Evolutionary conservation across 2,797 vertebrate species (phyloP).

Genomic region (Anomalospiza imberbis): DNA sequence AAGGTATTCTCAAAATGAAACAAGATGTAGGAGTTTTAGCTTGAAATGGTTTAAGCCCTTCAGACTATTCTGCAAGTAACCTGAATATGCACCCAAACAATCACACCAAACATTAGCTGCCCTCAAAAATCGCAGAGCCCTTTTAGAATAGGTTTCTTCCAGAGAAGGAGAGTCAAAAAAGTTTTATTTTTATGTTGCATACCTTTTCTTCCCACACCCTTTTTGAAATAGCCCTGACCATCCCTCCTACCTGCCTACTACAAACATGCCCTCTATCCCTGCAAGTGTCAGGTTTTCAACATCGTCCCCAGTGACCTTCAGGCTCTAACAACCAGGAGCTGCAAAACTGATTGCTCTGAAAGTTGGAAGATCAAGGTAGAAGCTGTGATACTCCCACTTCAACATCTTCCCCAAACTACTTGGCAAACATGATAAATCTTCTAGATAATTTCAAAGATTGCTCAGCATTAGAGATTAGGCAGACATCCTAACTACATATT

Average conservation of each 20-base stretch:
- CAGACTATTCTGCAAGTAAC: neutral
- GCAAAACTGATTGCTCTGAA: neutral
- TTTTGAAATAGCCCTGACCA: neutral
- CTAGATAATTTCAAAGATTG: neutral
- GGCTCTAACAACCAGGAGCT: neutral
- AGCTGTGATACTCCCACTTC: neutral
- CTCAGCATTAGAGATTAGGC: neutral
- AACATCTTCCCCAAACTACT: neutral
- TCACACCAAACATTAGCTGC: neutral
- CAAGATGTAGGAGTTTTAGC: neutral
- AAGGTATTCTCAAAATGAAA: neutral
- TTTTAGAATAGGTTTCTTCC: neutral
- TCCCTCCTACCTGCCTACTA: neutral
- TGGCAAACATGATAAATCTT: neutral
- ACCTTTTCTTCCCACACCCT: neutral
- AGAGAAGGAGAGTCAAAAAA: neutral
- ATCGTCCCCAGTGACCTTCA: neutral
- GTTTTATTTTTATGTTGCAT: neutral
- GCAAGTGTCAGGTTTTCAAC: neutral
- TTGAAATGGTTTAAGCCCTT: neutral
- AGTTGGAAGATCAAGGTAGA: neutral
- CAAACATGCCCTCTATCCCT: neutral
- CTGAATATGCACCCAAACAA: neutral
- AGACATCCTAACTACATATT: neutral
- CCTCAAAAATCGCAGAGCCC: neutral